Percentiles rank a stretch among this genome's conserved stretches.
Evolutionary conservation across 2,113 vertebrate genomes (phyloP).

Genomic region (Capra hircus): DNA sequence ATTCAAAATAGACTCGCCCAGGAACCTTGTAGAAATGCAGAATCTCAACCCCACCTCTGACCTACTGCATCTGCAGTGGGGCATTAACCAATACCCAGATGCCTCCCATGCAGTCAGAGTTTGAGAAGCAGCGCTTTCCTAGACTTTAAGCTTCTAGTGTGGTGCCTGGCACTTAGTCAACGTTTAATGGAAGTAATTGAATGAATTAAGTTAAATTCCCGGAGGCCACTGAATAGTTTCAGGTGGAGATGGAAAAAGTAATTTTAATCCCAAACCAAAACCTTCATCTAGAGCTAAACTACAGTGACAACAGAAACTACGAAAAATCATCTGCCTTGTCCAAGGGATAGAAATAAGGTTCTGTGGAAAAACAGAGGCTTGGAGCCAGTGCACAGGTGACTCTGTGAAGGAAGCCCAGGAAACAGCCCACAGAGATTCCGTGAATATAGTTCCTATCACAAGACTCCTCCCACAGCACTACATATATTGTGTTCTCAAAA

Average conservation of each 20-base stretch:
- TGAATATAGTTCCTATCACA: not conserved
- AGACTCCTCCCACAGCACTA: not conserved
- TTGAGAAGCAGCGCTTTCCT: not conserved
- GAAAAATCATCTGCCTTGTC: not conserved
- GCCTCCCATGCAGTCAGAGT: not conserved
- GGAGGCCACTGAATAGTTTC: not conserved
- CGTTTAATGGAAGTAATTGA: conserved; percentile 10
- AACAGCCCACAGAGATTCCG: not conserved
- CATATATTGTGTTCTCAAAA: not conserved
- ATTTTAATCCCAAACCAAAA: not conserved
- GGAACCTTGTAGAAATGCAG: not conserved
- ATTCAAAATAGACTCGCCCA: not conserved
- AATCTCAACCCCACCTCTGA: too few relatives aligned
- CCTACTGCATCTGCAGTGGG: not conserved
- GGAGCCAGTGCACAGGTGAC: not conserved
- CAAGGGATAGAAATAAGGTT: not conserved
- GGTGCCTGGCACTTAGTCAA: not conserved
- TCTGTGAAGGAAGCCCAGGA: not conserved
- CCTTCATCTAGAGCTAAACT: conserved; percentile 17
- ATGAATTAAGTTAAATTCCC: conserved; percentile 14
- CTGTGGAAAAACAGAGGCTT: not conserved
- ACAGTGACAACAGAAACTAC: not conserved
- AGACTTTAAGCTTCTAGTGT: not conserved
- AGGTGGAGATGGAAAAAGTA: not conserved
- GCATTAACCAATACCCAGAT: not conserved